Conservation (phyloP, 30 jellyfish, hydroid and myxozoan species). For the Aurelia sp. region DNA sequence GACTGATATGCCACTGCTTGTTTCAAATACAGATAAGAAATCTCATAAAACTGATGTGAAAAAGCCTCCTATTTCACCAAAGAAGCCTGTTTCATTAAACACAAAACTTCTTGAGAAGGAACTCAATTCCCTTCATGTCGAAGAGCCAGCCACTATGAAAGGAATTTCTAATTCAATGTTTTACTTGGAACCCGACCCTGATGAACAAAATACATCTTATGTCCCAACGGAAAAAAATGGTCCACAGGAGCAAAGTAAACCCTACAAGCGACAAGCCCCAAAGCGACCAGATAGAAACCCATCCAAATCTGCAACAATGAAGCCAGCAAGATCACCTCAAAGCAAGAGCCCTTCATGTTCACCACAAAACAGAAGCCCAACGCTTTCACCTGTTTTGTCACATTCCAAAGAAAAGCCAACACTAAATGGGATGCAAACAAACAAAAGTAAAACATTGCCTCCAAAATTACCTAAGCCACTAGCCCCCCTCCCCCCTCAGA, state of each 20-base stretch:
- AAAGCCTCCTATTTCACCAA: not conserved
- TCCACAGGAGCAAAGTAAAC: not conserved
- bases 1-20: conserved; percentile 57
- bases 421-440: not conserved
- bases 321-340: too few species aligned
- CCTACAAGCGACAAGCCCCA: conserved; percentile 61
- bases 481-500: conserved; percentile 81
- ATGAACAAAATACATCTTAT: not conserved
- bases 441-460: conserved; percentile 14
- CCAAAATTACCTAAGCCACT: conserved; percentile 72
- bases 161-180: conserved; percentile 15
- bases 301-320: not conserved
- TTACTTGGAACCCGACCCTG: not conserved
- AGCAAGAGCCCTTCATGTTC: conserved; percentile 19
- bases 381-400: too few species aligned
- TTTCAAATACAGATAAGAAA: conserved; percentile 7
- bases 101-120: conserved; percentile 51
- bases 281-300: conserved; percentile 55
- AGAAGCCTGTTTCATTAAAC: conserved; percentile 36
- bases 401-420: too few species aligned
- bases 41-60: too few species aligned
- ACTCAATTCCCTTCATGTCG: not conserved
- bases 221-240: not conserved
- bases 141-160: not conserved
- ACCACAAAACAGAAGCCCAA: conserved; percentile 3